Base-by-base conservation (phyloP, 2,797 vertebrate genomes). In the Nasua narica region DNA sequence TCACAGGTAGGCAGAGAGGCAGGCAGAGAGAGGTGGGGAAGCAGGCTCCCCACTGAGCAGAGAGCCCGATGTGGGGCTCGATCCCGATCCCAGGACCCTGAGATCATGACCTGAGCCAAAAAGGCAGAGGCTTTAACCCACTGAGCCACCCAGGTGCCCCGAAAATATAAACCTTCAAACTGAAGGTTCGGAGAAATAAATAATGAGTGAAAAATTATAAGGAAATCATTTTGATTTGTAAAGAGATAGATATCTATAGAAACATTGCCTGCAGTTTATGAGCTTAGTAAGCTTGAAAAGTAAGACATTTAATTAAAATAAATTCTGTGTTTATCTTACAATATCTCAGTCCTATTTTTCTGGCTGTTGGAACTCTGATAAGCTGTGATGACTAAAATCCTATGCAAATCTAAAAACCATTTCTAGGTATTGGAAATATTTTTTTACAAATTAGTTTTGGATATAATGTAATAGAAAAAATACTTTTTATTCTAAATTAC, bases 291-390 rank as follows among this genome's bases (percentile, higher is more conserved):
- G 8, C 69, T 92, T 77, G 48, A 87, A 87, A 93, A 62, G 5
- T 67, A 70, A 92, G n/a, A 12, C 18, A 95, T 83, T 95, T 83
- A 77, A 74, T 35, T 96, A 60, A 93, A 83, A 91, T 87, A 84
- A 83, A 78, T 87, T 29, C 23, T 87, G 1, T 54, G 8, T 67
- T 89, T 91, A 32, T 11, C 21, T 82, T 58, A 92, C 3, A 52
- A 32, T 85, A 90, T 27, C 2, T 58, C 23, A 83, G 12, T 54
- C 7, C 10, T 90, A 7, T 96, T 78, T 91, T 40, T 88, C 72
- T 92, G 10, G 32, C 14, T 72, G 3, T 54, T 46, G 11, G 27
- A 77, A 2, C 18, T 69, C 3, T 76, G 11, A 40, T 43, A 65
- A 91, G 2, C 54, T 65, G 79, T 82, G 1, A 62, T 76, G 4